phyloP scores from a whole-genome alignment of 2,797 vertebrate genomes.

The Acridotheres tristis region DNA sequence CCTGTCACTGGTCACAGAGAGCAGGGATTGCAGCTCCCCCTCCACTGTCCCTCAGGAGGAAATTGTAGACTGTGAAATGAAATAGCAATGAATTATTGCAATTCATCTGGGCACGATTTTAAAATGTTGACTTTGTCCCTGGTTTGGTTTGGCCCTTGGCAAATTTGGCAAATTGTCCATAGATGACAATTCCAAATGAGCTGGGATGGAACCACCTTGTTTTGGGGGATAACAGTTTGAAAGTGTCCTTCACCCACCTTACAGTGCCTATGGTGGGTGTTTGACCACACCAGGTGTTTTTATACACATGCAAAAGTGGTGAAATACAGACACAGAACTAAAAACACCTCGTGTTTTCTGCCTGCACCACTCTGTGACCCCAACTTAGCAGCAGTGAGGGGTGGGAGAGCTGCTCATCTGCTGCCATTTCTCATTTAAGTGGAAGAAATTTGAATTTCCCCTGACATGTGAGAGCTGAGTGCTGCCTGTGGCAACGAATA shows the following conservation, averaged over 20 bases:
- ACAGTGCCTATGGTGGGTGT: neutral
- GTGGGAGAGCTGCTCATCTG: neutral
- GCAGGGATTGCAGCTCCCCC: neutral
- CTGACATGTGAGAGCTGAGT: neutral
- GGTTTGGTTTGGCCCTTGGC: neutral
- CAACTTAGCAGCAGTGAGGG: neutral
- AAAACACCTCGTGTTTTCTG: neutral
- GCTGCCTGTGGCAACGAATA: neutral
- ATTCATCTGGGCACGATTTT: neutral
- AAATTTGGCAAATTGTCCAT: neutral
- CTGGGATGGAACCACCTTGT: neutral
- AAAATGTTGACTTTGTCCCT: neutral
- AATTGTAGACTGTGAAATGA: neutral
- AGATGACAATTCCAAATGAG: neutral
- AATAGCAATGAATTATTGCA: neutral
- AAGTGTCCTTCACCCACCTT: neutral
- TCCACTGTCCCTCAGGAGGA: neutral
- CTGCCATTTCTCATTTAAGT: neutral
- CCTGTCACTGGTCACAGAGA: neutral
- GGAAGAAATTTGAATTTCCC: neutral
- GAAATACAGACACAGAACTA: neutral
- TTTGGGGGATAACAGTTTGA: neutral
- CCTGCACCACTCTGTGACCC: neutral
- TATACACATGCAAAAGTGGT: accelerated
- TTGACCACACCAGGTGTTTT: neutral